Percentiles rank a stretch among this genome's conserved stretches.
These are phyloP conservation scores for Ardeotis arabs DNA, from an alignment of 2,113 vertebrate species.

Conservation along the genomic window DNA sequence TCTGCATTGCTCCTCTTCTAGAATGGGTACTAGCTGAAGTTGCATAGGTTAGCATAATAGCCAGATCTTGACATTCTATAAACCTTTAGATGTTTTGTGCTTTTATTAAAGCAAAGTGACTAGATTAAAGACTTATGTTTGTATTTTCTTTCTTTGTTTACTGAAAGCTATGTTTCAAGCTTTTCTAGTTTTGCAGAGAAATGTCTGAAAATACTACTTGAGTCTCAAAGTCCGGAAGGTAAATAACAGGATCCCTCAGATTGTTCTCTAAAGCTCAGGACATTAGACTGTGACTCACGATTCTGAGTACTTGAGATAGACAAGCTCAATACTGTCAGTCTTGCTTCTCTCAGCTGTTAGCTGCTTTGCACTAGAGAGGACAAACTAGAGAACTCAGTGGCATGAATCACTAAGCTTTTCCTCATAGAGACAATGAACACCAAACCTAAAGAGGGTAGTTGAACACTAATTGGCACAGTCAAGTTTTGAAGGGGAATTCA, in stretches of 20 bases:
- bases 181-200: neutral
- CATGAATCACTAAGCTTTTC: neutral
- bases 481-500: neutral
- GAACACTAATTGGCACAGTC: neutral
- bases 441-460: neutral
- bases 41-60: neutral
- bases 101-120: neutral
- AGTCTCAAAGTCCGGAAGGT: neutral
- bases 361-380: neutral
- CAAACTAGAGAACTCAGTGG: neutral
- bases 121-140: neutral
- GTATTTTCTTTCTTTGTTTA: neutral
- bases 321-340: neutral
- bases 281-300: neutral
- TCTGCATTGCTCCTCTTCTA: neutral
- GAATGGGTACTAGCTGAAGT: neutral
- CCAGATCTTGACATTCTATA: neutral
- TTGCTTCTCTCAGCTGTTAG: neutral
- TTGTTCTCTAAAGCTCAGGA: neutral
- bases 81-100: neutral
- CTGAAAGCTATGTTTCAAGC: neutral
- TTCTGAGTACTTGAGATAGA: neutral
- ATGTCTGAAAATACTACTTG: neutral
- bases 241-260: neutral
- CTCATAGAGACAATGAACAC: neutral